Base-by-base conservation (phyloP, 2,888 invertebrate genomes). In the Euzophera pinguis region DNA sequence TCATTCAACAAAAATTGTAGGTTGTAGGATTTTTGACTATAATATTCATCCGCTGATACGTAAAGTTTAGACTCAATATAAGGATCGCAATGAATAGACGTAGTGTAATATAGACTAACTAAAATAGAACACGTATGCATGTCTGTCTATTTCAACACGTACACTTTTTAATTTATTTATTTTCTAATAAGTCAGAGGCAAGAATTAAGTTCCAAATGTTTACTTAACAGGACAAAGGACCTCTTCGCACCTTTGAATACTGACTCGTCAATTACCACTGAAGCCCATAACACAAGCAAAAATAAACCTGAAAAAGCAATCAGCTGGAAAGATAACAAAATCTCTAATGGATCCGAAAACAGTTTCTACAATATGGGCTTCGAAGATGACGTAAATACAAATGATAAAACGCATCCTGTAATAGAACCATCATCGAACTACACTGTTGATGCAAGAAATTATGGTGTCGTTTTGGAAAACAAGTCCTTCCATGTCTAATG, bases 381-480 rank as follows among this genome's bases (percentile, higher is more conserved):
- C 37, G 65, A 73, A 50, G 62, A 59, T 14, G 49, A 49, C 5
- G 12, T 49, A 32, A 32, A 7, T 32, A 29, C 29, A 29, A 7
- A 32, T 32, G 10, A 32, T 32, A 32, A 22, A 22, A 5, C 4
- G 1, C 47, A 55, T 12, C 75, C 79, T 1, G 72, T 71, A 0
- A 60, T 78, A 52, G 75, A 80, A 32, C 77, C 78, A 0, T 70
- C 81, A n/a, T 51, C 61, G 0, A 73, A 56, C 56, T 65, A 61
- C 13, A 81, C 79, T 1, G 62, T 78, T 1, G 71, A 75, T 29
- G 54, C 67, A 5, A 74, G 67, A 49, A 62, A 61, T 35, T 55
- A 55, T 47, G 62, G 61, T 10, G 50, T 70, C n/a, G 43, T 64
- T 47, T 62, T 72, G 56, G 57, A 55, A 37, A 64, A 53, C 27